These are phyloP conservation scores for Procambarus virginalis DNA, from an alignment of 1,140 invertebrate genomes.

Conservation along the genomic window DNA sequence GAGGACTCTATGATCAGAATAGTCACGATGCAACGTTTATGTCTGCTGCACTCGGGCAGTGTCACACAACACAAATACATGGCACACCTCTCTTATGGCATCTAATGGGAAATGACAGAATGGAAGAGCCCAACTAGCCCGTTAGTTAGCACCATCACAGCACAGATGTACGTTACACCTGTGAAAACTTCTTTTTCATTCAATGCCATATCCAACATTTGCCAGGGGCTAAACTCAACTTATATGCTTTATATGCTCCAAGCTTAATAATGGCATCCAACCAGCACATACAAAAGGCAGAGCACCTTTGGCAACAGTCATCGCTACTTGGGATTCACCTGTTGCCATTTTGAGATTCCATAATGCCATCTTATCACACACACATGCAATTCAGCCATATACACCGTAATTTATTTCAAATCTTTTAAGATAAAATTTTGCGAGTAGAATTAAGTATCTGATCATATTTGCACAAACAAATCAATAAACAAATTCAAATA, in stretches of 20 bases:
- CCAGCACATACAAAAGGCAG: not conserved
- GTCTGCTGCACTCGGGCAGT: not conserved
- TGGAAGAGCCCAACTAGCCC: constrained; percentile 15
- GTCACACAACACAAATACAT: not conserved
- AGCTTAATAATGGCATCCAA: not conserved
- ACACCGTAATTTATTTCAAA: not conserved
- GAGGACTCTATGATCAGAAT: not conserved
- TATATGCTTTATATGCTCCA: not conserved
- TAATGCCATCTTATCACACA: not conserved
- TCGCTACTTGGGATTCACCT: not conserved
- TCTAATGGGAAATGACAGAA: constrained; percentile 13
- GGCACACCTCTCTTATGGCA: constrained; percentile 8
- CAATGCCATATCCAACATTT: not conserved
- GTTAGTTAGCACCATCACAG: constrained; percentile 17
- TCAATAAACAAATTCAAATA: not conserved
- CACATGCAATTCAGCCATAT: not conserved
- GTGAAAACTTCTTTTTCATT: not conserved
- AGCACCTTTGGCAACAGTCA: not conserved
- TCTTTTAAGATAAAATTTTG: not conserved
- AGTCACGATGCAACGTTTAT: not conserved
- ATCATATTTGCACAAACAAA: constrained; percentile 5
- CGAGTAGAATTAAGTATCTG: constrained; percentile 6
- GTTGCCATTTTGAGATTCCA: not conserved
- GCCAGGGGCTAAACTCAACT: not conserved
- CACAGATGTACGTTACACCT: not conserved